Evolutionary conservation across 64 coral and sea anemone genomes (phyloP).

Genomic region (Stichodactyla mertensii): DNA sequence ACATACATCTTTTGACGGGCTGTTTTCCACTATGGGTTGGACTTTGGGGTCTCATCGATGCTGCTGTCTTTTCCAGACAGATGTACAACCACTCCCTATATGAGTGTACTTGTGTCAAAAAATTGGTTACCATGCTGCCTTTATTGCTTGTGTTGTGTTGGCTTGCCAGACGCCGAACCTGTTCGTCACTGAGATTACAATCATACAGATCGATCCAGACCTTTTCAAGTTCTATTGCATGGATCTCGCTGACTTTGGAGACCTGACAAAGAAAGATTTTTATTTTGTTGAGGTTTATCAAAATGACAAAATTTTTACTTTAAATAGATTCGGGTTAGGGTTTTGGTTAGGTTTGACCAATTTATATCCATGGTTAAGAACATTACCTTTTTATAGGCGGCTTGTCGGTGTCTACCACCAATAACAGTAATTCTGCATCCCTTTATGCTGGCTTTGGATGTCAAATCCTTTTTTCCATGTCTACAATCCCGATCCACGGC

Average conservation of each 20-base stretch:
- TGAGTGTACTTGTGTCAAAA: background rate
- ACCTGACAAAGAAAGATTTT: background rate
- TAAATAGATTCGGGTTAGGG: too few species aligned
- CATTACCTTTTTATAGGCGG: constrained; percentile 1
- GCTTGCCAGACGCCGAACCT: background rate
- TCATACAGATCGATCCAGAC: constrained; percentile 16
- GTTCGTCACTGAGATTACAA: background rate
- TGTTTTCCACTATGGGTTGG: background rate
- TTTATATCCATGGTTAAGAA: too few species aligned
- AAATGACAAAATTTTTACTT: too few species aligned
- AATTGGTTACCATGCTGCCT: background rate
- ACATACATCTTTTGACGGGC: background rate
- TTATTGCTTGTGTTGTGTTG: background rate
- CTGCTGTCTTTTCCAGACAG: background rate
- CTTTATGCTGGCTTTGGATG: background rate
- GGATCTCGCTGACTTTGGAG: background rate
- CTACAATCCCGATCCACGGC: too few species aligned
- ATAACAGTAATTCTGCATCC: background rate
- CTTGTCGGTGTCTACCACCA: background rate
- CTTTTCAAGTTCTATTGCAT: constrained; percentile 13
- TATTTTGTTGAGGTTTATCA: too few species aligned
- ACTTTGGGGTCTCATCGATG: background rate
- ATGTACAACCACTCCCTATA: background rate
- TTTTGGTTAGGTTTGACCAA: too few species aligned
- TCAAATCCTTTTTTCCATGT: background rate